Evolutionary conservation across 2,888 invertebrate species (phyloP), one percentile per base, ranked within the genome.

Genomic region (Drosophila bunnanda): DNA sequence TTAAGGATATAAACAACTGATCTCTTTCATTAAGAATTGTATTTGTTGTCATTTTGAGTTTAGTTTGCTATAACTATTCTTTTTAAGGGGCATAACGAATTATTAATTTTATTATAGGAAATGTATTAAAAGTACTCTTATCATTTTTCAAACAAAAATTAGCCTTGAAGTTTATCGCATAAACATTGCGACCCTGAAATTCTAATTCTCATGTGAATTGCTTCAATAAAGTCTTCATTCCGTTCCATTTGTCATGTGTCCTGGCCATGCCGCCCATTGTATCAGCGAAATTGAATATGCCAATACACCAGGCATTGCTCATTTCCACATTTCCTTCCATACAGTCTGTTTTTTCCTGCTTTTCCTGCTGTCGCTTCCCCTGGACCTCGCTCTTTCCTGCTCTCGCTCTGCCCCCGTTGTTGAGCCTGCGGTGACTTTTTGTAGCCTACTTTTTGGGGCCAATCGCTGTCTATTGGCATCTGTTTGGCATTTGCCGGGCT

Each of bases 301-400:
- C 75, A 65, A 67, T 75, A 50, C 57, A 52, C 20, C 32, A 64
- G 74, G 43, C 67, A 64, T 48, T 57, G 74, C 62, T 71, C 70
- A 73, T 71, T 71, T 73, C 64, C 50, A 62, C 74, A 71, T 73
- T 61, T 50, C 74, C 74, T 73, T 38, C 57, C 67, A 50, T 41
- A 25, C 30, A 17, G 70, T 56, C 28, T 22, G 61, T 8, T 41
- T 53, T 57, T 28, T 32, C 48, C 25, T 32, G 60, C 6, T 38
- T 54, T 58, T 30, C 36, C 48, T 57, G 7, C 30, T 22, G 22
- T 30, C 52, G 30, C 13, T 36, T 48, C 36, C 20, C 41, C 41
- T 34, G 9, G 22, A 15, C 12, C 43, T 22, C 12, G 12, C 20
- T 20, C 12, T 1, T 20, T 41, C 41, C 13, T 4, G 15, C 17